Percentiles rank a stretch among this genome's conserved stretches.
These are phyloP conservation scores for Mantis religiosa DNA, from an alignment of 2,888 invertebrate species.

Conservation along the genomic window DNA sequence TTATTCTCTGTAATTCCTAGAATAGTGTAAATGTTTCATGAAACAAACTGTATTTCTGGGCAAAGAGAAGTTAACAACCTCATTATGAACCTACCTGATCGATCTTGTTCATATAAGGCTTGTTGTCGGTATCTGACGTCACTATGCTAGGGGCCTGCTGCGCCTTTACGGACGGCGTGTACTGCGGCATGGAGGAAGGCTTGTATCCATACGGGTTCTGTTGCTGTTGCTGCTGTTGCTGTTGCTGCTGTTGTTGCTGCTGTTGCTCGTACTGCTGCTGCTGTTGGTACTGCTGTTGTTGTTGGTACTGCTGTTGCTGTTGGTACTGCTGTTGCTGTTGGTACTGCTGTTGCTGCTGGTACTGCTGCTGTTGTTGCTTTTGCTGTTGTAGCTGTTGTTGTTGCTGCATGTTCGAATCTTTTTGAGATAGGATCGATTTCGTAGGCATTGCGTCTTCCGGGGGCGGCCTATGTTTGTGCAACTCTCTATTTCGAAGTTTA, in stretches of 20 bases:
- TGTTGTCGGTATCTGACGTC: slow-evolving; percentile 7
- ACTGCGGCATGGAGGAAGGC: slow-evolving; percentile 18
- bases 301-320: slow-evolving; percentile 37
- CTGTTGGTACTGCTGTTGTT: slow-evolving; percentile 40
- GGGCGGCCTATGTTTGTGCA: slow-evolving; percentile 49
- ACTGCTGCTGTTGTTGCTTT: slow-evolving; percentile 50
- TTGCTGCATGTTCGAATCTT: slow-evolving; percentile 47
- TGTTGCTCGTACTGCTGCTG: slow-evolving; percentile 22
- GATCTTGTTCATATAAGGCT: slow-evolving; percentile 28
- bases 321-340: slow-evolving; percentile 40
- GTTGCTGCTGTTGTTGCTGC: slow-evolving; percentile 30
- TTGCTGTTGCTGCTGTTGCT: slow-evolving; percentile 39
- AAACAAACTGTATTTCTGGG: too few species aligned
- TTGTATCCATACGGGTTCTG: slow-evolving; percentile 33
- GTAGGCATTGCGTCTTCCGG: slow-evolving; percentile 50
- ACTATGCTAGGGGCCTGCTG: neutral
- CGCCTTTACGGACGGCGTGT: slow-evolving; percentile 21
- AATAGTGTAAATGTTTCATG: too few species aligned
- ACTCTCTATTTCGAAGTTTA: slow-evolving; percentile 20
- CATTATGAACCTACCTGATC: neutral
- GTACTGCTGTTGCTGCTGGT: slow-evolving; percentile 38
- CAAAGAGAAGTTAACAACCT: too few species aligned
- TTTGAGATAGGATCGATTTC: slow-evolving; percentile 43
- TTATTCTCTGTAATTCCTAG: too few species aligned
- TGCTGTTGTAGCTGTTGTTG: slow-evolving; percentile 56